These are phyloP conservation scores for Ethmia dodecea DNA, from an alignment of 2,888 invertebrate genomes.

Conservation along the genomic window DNA sequence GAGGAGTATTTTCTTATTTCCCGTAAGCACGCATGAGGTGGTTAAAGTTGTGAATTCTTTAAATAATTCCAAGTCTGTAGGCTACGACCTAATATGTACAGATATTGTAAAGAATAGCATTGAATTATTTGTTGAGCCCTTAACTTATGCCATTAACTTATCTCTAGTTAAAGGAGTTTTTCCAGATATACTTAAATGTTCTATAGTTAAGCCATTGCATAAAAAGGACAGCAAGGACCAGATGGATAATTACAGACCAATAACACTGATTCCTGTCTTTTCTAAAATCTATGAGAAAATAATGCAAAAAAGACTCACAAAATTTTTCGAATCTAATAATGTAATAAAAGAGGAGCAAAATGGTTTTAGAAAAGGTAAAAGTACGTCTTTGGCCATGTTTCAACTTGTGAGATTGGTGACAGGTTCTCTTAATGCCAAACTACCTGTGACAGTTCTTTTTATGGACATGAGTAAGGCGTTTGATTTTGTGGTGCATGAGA, in stretches of 20 bases:
- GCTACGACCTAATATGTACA: not conserved
- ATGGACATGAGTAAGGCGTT: constrained; percentile 8
- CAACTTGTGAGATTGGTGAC: not conserved
- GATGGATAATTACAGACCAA: constrained; percentile 1
- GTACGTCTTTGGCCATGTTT: not conserved
- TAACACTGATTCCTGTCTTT: constrained; percentile 1
- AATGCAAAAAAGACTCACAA: not conserved
- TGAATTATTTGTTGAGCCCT: not conserved
- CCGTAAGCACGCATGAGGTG: not conserved
- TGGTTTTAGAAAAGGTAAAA: constrained; percentile 2
- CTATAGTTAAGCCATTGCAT: not conserved
- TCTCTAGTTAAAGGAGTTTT: not conserved
- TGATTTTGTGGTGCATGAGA: constrained; percentile 2
- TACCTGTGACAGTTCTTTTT: not conserved
- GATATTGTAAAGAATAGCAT: not conserved
- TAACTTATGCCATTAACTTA: not conserved
- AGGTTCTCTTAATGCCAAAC: not conserved
- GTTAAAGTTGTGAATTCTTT: not conserved
- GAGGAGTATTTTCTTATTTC: not conserved
- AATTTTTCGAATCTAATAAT: not conserved
- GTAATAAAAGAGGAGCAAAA: not conserved
- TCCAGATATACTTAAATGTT: not conserved
- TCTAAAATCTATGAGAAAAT: constrained; percentile 1
- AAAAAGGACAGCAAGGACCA: not conserved
- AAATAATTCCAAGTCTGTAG: not conserved